A percentile compares a stretch with the other conserved stretches of the same genome.
Evolutionary conservation across 2,888 invertebrate species (phyloP).

Genomic region (Oscheius sp.): DNA sequence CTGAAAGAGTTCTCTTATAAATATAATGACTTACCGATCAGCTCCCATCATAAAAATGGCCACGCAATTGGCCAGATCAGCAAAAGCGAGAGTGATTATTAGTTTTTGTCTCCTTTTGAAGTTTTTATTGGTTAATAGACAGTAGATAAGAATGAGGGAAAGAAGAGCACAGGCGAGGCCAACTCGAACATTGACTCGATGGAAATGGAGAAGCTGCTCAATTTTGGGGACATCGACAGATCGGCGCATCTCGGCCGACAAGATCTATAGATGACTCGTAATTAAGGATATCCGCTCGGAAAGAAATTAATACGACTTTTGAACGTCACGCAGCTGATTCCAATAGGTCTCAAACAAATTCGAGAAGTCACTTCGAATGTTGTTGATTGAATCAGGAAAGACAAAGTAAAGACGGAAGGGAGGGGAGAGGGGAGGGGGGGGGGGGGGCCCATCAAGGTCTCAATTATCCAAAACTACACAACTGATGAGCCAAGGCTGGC

Average conservation of each 20-base stretch:
- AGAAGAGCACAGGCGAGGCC: conserved; percentile 13
- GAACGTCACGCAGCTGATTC: neutral
- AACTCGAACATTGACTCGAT: conserved; percentile 2
- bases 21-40: conserved; percentile 4
- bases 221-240: neutral
- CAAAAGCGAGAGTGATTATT: conserved; percentile 15
- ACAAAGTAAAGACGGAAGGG: too few species aligned
- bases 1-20: conserved; percentile 14
- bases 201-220: conserved; percentile 1
- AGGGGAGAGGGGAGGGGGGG: too few species aligned
- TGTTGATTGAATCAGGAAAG: too few species aligned
- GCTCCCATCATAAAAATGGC: conserved; percentile 4
- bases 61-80: conserved; percentile 8
- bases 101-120: neutral
- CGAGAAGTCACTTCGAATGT: too few species aligned
- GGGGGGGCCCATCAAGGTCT: too few species aligned
- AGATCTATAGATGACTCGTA: neutral
- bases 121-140: conserved; percentile 8
- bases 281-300: neutral
- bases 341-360: too few species aligned
- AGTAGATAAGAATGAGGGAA: conserved; percentile 1
- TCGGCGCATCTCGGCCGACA: neutral
- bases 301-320: neutral
- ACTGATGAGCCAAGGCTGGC: too few species aligned
- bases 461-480: too few species aligned